phyloP scores from a whole-genome alignment of 1,140 invertebrate genomes.

The Zaprionus tsacasi region DNA sequence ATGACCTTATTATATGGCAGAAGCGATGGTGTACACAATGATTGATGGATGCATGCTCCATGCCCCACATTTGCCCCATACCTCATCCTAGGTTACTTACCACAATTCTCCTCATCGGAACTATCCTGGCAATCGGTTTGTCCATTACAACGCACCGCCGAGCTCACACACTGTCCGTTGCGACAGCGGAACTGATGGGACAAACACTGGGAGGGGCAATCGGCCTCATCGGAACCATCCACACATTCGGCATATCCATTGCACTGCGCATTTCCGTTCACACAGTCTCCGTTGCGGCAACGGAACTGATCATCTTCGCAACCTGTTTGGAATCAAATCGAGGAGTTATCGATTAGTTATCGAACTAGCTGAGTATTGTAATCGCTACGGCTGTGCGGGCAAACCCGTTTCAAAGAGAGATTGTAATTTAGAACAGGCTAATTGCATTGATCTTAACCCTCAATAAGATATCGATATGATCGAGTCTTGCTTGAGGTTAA shows the following conservation, averaged over 20 bases:
- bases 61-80: too few relatives aligned
- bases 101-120: constrained; percentile 89
- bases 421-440: background rate
- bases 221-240: constrained; percentile 91
- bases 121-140: constrained; percentile 88
- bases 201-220: constrained; percentile 84
- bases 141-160: constrained; percentile 87
- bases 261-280: constrained; percentile 87
- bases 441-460: background rate
- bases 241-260: constrained; percentile 89
- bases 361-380: too few relatives aligned
- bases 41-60: constrained; percentile 23
- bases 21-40: constrained; percentile 20
- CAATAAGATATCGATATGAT: background rate
- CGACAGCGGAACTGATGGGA: constrained; percentile 85
- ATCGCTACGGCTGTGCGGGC: constrained; percentile 19
- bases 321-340: constrained; percentile 61
- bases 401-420: background rate
- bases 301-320: constrained; percentile 85
- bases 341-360: constrained; percentile 14
- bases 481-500: background rate
- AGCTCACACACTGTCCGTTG: constrained; percentile 85
- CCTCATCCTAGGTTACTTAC: too few relatives aligned
- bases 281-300: constrained; percentile 88
- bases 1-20: constrained; percentile 58